Evolutionary conservation across 2,888 invertebrate species (phyloP).

Genomic region (Cyrtodaria siliqua): DNA sequence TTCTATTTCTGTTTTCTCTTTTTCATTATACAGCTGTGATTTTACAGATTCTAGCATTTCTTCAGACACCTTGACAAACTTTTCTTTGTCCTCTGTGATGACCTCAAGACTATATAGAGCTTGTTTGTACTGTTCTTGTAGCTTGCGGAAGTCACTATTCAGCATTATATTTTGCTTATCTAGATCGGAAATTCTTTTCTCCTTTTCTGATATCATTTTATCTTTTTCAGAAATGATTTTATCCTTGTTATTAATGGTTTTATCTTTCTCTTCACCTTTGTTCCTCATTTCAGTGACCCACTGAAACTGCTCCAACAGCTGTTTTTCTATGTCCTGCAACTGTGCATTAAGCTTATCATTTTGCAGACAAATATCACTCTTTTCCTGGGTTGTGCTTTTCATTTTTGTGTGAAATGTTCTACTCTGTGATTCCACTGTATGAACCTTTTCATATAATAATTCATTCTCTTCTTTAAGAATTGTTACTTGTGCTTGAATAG

Average conservation of each 20-base stretch:
- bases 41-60: not conserved
- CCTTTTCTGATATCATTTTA: slow-evolving; percentile 20
- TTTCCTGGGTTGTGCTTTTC: not conserved
- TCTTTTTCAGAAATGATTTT: not conserved
- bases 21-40: not conserved
- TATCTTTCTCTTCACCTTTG: slow-evolving; percentile 39
- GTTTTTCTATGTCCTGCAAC: slow-evolving; percentile 35
- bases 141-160: slow-evolving; percentile 25
- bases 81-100: slow-evolving; percentile 14
- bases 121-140: slow-evolving; percentile 37
- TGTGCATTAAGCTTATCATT: not conserved
- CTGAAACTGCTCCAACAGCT: slow-evolving; percentile 49
- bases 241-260: slow-evolving; percentile 6
- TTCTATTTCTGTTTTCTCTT: not conserved
- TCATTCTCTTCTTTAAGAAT: slow-evolving; percentile 23
- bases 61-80: not conserved
- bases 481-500: slow-evolving; percentile 22
- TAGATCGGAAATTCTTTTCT: slow-evolving; percentile 42
- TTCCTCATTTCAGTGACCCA: slow-evolving; percentile 51
- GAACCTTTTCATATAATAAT: slow-evolving; percentile 1
- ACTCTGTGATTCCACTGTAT: not conserved
- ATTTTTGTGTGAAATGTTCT: not conserved
- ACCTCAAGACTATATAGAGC: slow-evolving; percentile 3
- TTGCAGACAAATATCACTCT: not conserved
- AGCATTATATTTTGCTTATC: slow-evolving; percentile 56